Base-by-base conservation (phyloP, 2,888 invertebrate genomes). In the Dolomedes plantarius region DNA sequence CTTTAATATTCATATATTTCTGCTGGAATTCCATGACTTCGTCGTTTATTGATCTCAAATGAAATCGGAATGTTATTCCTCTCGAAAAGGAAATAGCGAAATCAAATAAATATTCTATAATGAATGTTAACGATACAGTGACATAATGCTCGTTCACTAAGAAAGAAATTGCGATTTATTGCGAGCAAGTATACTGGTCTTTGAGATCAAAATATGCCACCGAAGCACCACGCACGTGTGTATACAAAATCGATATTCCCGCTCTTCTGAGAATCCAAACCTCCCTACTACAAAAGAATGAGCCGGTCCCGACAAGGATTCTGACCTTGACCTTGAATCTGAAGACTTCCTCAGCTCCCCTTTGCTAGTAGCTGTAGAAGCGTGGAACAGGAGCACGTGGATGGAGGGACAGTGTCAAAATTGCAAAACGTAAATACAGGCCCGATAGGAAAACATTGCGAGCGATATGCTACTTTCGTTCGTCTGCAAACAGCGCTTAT, bases 271-370 rank as follows among this genome's bases (percentile, higher is more conserved):
- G 46, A 39, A 67, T 28, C 39, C 31, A 13, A 46, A 64, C 39
- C 69, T 71, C 82, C 82, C 82, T 69, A 82, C 75, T 28, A 31
- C 32, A 31, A 82, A 71, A 76, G 64, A 82, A 82, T 82, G 82
- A 76, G 76, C 76, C 50, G 50, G 16, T 64, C 82, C 69, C 75
- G 32, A 82, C 82, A 76, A 82, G 76, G 82, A 76, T 69, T 82
- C 82, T 82, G 75, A 81, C 81, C 74, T 81, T 81, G 76, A 82
- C 82, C 82, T 82, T 82, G 82, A 82, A 75, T 76, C 71, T 64
- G 73, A 81, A 81, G 68, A 69, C 74, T 74, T 74, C 74, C 68
- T 72, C 72, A 81, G 74, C 81, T 56, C 75, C 46, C 5, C 56
- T 56, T 56, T 65, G 74, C 71, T 82, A 69, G 82, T 82, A 82